Evolutionary conservation across 2,797 vertebrate species (phyloP).

Genomic region (Aselliscus stoliczkanus): DNA sequence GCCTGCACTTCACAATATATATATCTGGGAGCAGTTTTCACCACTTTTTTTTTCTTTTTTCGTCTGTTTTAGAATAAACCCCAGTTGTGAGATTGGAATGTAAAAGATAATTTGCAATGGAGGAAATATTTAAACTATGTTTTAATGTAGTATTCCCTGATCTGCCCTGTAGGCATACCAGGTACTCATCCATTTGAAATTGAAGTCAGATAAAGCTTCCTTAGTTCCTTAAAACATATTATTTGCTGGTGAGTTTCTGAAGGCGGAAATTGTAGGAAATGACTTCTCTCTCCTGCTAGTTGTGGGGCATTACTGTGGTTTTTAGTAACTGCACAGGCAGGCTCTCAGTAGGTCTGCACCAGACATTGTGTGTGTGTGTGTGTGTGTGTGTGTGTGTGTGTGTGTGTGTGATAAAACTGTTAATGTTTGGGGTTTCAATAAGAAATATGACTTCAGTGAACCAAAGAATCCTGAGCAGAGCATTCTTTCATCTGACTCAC

Average conservation of each 20-base stretch:
- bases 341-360: neutral
- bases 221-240: neutral
- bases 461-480: neutral
- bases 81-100: neutral
- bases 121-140: neutral
- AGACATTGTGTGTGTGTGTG: neutral
- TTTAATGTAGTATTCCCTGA: neutral
- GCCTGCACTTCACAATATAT: neutral
- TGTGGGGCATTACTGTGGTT: fast-evolving
- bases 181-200: neutral
- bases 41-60: neutral
- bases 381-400: neutral
- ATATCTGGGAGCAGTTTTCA: neutral
- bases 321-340: neutral
- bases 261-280: neutral
- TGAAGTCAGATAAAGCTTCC: neutral
- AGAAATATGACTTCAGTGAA: neutral
- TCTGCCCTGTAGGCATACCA: neutral
- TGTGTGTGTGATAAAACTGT: neutral
- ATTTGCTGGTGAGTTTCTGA: neutral
- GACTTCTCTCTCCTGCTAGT: neutral
- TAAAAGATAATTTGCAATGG: neutral
- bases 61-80: neutral
- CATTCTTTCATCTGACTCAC: neutral
- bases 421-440: neutral